Percentiles rank a stretch among this genome's conserved stretches.
phyloP scores from a whole-genome alignment of 1,140 invertebrate species.

The Lanistes nyassanus region DNA sequence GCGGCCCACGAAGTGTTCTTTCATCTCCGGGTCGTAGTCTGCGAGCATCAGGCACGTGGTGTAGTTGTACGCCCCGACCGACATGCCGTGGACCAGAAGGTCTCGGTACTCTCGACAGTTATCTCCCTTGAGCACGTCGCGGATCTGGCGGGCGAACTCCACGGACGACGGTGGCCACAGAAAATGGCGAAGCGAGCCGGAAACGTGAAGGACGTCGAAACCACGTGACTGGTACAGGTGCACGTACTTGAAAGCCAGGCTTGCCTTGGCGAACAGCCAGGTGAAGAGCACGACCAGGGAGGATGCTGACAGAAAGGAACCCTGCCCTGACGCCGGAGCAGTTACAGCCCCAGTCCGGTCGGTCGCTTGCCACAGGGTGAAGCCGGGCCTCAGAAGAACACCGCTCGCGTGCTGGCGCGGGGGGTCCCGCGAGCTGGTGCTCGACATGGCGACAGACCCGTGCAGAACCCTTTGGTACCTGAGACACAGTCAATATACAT shows the following conservation, averaged over 20 bases:
- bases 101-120: constrained; percentile 6
- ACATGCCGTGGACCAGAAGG: constrained; percentile 32
- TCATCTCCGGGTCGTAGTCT: not conserved
- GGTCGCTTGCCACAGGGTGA: not conserved
- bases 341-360: not conserved
- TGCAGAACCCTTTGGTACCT: no score
- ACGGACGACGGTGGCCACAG: constrained; percentile 32
- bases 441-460: no score
- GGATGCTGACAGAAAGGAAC: not conserved
- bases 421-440: no score
- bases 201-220: constrained; percentile 32
- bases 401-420: no score
- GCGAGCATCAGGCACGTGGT: constrained; percentile 35
- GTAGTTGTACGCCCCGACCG: constrained; percentile 41
- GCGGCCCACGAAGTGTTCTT: constrained; percentile 1
- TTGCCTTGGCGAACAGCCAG: constrained; percentile 29
- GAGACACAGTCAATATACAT: no score
- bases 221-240: constrained; percentile 28
- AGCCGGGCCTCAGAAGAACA: not conserved
- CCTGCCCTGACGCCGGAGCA: no score
- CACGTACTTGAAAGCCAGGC: constrained; percentile 25
- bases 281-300: constrained; percentile 35
- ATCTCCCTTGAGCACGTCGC: constrained; percentile 16
- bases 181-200: constrained; percentile 28
- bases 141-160: constrained; percentile 17